These are phyloP conservation scores for Eilema depressum DNA, from an alignment of 2,888 invertebrate species.

Conservation along the genomic window DNA sequence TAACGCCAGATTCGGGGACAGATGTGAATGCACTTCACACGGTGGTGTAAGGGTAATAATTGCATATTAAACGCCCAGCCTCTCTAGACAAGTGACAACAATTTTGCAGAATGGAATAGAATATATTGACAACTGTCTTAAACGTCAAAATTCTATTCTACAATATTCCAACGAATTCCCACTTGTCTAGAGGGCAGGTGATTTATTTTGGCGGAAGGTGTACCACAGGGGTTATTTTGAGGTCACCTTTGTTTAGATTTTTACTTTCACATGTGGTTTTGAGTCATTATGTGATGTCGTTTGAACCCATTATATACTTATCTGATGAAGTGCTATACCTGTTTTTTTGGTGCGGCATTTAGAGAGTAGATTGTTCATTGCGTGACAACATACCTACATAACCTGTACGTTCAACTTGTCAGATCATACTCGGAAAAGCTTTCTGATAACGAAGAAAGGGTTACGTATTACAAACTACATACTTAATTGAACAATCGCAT, in stretches of 20 bases:
- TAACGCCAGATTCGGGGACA: constrained; percentile 48
- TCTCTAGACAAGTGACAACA: too few relatives aligned
- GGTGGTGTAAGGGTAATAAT: constrained; percentile 8
- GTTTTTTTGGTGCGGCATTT: constrained; percentile 24
- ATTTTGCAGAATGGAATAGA: too few relatives aligned
- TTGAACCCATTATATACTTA: constrained; percentile 25
- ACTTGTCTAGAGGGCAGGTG: too few relatives aligned
- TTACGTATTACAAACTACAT: background rate
- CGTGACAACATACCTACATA: background rate
- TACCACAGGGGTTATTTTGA: constrained; percentile 67
- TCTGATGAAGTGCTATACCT: constrained; percentile 30
- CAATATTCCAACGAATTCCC: too few relatives aligned
- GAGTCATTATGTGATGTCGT: constrained; percentile 50
- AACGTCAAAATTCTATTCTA: too few relatives aligned
- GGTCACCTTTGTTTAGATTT: constrained; percentile 70
- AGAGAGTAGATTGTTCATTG: constrained; percentile 32
- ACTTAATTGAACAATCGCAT: background rate
- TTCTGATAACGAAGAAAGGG: background rate
- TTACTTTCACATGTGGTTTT: constrained; percentile 74
- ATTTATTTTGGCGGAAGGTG: constrained; percentile 60
- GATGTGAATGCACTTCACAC: constrained; percentile 34
- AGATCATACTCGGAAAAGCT: background rate
- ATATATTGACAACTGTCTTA: too few relatives aligned
- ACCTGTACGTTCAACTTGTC: background rate
- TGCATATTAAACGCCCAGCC: background rate